These are phyloP conservation scores for Adelphocoris suturalis DNA, from an alignment of 2,888 invertebrate species.

Conservation along the genomic window DNA sequence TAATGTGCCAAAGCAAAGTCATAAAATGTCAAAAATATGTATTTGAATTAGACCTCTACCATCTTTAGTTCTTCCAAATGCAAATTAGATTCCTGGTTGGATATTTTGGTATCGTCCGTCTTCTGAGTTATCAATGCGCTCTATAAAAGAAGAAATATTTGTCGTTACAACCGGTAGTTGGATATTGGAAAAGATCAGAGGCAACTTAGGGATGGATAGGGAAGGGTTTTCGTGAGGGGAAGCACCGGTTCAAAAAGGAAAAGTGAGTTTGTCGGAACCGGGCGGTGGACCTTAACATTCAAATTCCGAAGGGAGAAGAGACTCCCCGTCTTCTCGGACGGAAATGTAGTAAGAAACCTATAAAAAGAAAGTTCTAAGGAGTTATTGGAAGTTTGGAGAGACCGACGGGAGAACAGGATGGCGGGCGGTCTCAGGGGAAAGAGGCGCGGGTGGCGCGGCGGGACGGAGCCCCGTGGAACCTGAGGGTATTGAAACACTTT, in stretches of 20 bases:
- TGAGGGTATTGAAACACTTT: conserved; percentile 29
- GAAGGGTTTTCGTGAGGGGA: no score
- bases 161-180: no score
- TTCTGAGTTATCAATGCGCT: no score
- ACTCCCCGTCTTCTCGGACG: background rate
- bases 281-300: background rate
- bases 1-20: no score
- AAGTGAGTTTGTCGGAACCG: background rate
- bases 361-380: conserved; percentile 27
- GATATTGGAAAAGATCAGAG: no score
- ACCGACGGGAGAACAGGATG: background rate
- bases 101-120: no score
- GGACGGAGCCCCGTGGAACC: background rate
- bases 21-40: no score
- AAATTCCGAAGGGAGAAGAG: background rate
- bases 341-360: background rate
- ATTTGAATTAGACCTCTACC: no score
- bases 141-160: no score
- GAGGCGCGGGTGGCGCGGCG: conserved; percentile 3
- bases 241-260: background rate
- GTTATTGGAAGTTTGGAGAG: conserved; percentile 12
- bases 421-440: background rate
- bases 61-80: no score
- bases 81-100: no score
- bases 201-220: no score